Base-by-base conservation (phyloP, 2,888 invertebrate genomes). In the Drosophila differens region DNA sequence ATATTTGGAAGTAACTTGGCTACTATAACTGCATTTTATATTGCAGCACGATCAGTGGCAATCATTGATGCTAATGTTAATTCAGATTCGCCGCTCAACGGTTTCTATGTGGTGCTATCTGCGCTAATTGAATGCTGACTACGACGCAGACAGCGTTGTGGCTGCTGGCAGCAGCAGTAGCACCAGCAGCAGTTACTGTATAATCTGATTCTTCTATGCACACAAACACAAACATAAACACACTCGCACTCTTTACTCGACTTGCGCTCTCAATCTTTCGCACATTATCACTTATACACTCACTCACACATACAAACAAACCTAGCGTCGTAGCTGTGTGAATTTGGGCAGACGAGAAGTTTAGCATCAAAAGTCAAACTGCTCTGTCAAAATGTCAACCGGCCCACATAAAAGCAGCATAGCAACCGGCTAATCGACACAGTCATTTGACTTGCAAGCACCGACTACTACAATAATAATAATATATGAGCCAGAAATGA, bases 111-210 rank as follows among this genome's bases (percentile, higher is more conserved):
- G 77, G 62, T 66, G 75, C 61, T 79, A 78, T 74, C 75, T 67
- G 39, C 64, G 71, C 54, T 75, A 79, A 79, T 79, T 75, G 65
- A 39, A 49, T 69, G 65, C 63, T 30, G 53, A 78, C 78, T 79
- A 64, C 58, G 70, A 51, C 52, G 30, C 52, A 52, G 14, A n/a
- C 19, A 10, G 30, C 22, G 12, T 25, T 49, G 28, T 4, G 28
- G 25, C 59, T 54, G 68, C 33, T 52, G 19, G 10, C 41, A 19
- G 39, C n/a, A 41, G 41, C n/a, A 47, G 22, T 22, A 47, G 22
- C 22, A 12, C 22, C 22, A 14, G 44, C 22, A 22, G 22, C 14
- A 47, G 22, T 47, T 9, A 25, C 47, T 25, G 47, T 47, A 9
- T 47, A 47, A 47, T 47, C 47, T 25, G 4, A 9, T 47, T 51